A percentile compares a stretch with the other conserved stretches of the same genome.
Evolutionary conservation across 35 echinoderm and acorn worm genomes (phyloP).

Genomic region (Lytechinus pictus): DNA sequence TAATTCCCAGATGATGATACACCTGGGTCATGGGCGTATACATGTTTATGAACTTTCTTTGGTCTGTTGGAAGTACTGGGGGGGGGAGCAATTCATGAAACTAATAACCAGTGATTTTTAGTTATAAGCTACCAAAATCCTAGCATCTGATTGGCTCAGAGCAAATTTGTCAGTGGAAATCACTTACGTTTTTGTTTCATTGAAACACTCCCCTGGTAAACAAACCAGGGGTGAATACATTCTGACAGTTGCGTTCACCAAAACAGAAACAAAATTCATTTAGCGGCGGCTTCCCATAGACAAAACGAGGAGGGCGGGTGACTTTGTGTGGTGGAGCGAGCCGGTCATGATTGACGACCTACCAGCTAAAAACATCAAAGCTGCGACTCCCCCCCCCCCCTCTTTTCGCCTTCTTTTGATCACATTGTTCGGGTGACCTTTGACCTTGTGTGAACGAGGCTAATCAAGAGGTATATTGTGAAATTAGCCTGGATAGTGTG

Average conservation of each 20-base stretch:
- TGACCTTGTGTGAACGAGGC: not conserved
- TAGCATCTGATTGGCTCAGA: no score
- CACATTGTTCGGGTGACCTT: not conserved
- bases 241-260: not conserved
- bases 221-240: not conserved
- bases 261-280: constrained; percentile 15
- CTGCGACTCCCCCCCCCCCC: not conserved
- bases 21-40: not conserved
- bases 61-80: not conserved
- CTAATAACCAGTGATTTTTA: no score
- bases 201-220: no score
- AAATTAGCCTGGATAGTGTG: constrained; percentile 10
- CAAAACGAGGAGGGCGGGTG: not conserved
- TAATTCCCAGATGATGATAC: no score
- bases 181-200: no score
- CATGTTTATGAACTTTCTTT: not conserved
- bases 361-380: not conserved
- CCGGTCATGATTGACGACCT: not conserved
- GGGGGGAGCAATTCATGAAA: no score
- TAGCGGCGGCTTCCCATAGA: not conserved
- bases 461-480: not conserved
- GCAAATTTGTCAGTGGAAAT: no score
- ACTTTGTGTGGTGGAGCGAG: not conserved
- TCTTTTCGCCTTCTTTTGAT: not conserved
- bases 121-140: no score